These are phyloP conservation scores for Phymanthus crucifer DNA, from an alignment of 92 coral and sea anemone genomes.

Conservation along the genomic window DNA sequence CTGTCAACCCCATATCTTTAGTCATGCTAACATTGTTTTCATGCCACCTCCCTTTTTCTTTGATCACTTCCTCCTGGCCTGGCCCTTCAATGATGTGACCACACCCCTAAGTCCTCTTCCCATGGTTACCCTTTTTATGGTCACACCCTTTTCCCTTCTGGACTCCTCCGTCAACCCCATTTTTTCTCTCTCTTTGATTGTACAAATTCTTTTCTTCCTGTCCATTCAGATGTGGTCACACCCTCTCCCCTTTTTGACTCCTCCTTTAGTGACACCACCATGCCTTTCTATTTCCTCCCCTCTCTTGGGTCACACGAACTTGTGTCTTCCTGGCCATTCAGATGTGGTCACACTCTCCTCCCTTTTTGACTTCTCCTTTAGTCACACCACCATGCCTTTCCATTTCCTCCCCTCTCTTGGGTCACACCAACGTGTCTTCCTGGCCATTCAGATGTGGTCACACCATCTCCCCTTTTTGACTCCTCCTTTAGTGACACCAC, in stretches of 20 bases:
- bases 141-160: background rate
- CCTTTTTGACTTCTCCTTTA: background rate
- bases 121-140: background rate
- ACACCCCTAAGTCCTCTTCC: too few species aligned
- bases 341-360: background rate
- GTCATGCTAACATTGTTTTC: too few species aligned
- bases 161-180: background rate
- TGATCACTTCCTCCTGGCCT: too few species aligned
- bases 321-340: too few species aligned
- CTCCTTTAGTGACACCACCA: background rate
- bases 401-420: background rate
- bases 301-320: background rate
- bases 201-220: too few species aligned
- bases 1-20: too few species aligned
- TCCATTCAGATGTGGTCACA: constrained; percentile 1
- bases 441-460: too few species aligned
- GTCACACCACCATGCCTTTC: background rate
- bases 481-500: background rate
- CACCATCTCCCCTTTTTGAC: background rate
- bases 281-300: background rate
- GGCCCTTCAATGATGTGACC: too few species aligned
- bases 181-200: background rate
- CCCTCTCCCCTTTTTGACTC: background rate
- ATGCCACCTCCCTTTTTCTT: too few species aligned
- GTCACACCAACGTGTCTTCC: too few species aligned